A percentile compares a stretch with the other conserved stretches of the same genome.
Conservation (phyloP, 1,140 invertebrate genomes). For the Penaeus chinensis region DNA sequence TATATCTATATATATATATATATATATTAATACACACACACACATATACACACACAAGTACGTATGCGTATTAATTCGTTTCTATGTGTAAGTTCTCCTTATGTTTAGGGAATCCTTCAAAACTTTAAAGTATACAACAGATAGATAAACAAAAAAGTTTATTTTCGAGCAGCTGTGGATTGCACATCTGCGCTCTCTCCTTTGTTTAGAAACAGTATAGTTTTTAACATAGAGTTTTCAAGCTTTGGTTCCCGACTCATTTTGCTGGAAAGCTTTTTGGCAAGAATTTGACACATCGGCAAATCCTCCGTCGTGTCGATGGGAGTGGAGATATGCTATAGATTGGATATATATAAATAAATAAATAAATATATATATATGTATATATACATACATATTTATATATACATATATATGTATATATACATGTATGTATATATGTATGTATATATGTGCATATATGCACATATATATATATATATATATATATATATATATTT, state of each 20-base stretch:
- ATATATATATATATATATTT: constrained; percentile 1
- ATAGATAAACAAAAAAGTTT: too few species aligned
- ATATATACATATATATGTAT: constrained; percentile 19
- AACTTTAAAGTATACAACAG: too few species aligned
- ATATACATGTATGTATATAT: neutral
- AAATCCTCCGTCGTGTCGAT: too few species aligned
- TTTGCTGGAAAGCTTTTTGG: too few species aligned
- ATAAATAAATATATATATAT: neutral
- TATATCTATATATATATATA: neutral
- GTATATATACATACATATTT: neutral
- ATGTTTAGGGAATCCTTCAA: too few species aligned
- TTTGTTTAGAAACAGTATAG: neutral
- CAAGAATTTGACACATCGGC: too few species aligned
- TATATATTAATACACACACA: neutral
- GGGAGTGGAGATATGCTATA: neutral
- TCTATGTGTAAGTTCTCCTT: too few species aligned
- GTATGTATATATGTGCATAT: neutral
- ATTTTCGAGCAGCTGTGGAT: too few species aligned
- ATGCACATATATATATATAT: neutral
- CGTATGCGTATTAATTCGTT: too few species aligned
- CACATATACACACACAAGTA: neutral
- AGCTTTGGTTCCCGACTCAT: too few species aligned
- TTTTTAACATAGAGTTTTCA: too few species aligned
- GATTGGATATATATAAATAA: neutral
- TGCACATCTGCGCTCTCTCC: too few species aligned